A percentile compares a stretch with the other conserved stretches of the same genome.
Evolutionary conservation across 2,888 invertebrate genomes (phyloP).

Genomic region (Malthinus flaveolus): DNA sequence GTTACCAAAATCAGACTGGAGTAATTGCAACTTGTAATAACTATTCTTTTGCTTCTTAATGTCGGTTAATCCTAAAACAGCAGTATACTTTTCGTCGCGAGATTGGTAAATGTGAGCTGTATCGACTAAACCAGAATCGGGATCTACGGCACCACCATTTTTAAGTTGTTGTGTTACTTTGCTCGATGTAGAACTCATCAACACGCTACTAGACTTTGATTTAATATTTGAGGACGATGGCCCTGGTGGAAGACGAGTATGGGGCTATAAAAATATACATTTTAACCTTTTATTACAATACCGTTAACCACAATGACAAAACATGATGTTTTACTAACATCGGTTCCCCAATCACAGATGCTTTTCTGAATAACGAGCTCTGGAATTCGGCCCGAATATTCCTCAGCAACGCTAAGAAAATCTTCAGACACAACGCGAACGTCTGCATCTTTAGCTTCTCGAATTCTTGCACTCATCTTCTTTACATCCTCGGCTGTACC

Average conservation of each 20-base stretch:
- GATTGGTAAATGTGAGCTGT: constrained; percentile 76
- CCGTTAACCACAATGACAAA: too few species aligned
- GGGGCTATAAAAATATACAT: constrained; percentile 42
- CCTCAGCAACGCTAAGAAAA: constrained; percentile 69
- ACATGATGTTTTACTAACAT: constrained; percentile 60
- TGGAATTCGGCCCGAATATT: constrained; percentile 64
- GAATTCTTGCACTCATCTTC: constrained; percentile 67
- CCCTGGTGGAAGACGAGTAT: constrained; percentile 46
- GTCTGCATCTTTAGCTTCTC: constrained; percentile 65
- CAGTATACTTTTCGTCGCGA: constrained; percentile 68
- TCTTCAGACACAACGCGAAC: constrained; percentile 82
- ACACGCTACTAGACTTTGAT: constrained; percentile 49
- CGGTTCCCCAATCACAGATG: constrained; percentile 83
- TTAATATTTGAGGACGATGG: constrained; percentile 40
- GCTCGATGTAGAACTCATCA: constrained; percentile 59
- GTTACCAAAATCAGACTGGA: constrained; percentile 65
- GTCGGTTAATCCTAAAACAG: constrained; percentile 82
- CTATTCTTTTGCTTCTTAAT: constrained; percentile 87
- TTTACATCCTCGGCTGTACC: constrained; percentile 70
- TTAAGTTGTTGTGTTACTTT: constrained; percentile 74
- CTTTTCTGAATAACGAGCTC: constrained; percentile 71
- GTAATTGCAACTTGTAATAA: constrained; percentile 90
- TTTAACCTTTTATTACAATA: not conserved
- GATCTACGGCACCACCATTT: constrained; percentile 88
- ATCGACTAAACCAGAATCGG: constrained; percentile 80